A percentile compares a stretch with the other conserved stretches of the same genome.
These are phyloP conservation scores for Drosophila dunni DNA, from an alignment of 1,140 invertebrate genomes.

Conservation along the genomic window DNA sequence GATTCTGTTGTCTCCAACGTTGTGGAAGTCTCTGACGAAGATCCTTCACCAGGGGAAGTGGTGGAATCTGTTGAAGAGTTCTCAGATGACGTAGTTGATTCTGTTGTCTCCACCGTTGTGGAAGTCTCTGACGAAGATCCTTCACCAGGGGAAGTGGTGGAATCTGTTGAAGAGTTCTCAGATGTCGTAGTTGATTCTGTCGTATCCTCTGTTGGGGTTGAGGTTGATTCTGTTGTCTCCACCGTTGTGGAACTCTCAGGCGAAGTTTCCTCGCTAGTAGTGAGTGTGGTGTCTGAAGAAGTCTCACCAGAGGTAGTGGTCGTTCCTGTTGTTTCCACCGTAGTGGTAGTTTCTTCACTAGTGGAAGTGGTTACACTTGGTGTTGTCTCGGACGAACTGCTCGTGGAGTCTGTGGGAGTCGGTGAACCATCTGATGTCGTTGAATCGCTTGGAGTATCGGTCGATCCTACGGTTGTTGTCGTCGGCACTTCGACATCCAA, in stretches of 20 bases:
- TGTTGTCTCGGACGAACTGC: not conserved
- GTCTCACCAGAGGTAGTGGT: too few relatives aligned
- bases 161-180: not conserved
- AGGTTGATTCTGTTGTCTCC: constrained; percentile 1
- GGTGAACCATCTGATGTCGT: constrained; percentile 17
- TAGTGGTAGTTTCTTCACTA: not conserved
- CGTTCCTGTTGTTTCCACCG: too few relatives aligned
- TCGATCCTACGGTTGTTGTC: not conserved
- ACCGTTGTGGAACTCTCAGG: not conserved
- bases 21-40: not conserved
- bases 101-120: not conserved
- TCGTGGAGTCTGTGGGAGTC: constrained; percentile 1
- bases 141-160: not conserved
- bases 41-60: too few relatives aligned
- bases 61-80: too few relatives aligned
- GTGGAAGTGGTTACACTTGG: not conserved
- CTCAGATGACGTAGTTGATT: not conserved
- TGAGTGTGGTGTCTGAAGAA: too few relatives aligned
- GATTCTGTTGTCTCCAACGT: too few relatives aligned
- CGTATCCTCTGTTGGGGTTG: not conserved
- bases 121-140: not conserved
- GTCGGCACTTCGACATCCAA: not conserved
- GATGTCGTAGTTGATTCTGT: not conserved
- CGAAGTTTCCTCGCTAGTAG: not conserved
- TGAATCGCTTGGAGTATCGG: not conserved